Conservation (phyloP, 2,113 vertebrate species). For the Rhynchomys soricoides region DNA sequence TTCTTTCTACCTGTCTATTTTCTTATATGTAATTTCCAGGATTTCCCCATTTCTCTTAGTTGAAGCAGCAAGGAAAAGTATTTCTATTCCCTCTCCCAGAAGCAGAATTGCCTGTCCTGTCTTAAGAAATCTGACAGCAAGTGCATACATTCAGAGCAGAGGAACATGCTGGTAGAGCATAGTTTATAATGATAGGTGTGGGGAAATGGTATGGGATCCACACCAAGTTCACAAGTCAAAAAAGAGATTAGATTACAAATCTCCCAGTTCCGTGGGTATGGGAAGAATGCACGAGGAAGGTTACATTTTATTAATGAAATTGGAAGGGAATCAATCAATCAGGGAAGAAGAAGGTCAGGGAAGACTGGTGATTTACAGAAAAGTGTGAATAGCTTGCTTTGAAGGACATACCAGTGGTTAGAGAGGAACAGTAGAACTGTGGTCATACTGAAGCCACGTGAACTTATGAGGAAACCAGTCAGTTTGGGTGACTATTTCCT, state of each 20-base stretch:
- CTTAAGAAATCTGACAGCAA: not conserved
- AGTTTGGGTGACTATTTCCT: not conserved
- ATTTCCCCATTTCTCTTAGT: slow-evolving; percentile 10
- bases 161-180: not conserved
- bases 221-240: not conserved
- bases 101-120: not conserved
- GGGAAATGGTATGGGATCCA: not conserved
- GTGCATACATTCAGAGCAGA: slow-evolving; percentile 11
- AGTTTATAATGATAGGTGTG: not conserved
- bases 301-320: not conserved
- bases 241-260: slow-evolving; percentile 3
- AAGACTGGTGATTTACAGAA: not conserved
- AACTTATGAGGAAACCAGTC: not conserved
- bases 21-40: not conserved
- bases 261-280: too few relatives aligned
- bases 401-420: not conserved
- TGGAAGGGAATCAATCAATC: not conserved
- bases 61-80: not conserved
- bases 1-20: not conserved
- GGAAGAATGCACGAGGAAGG: not conserved
- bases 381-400: not conserved
- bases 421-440: not conserved
- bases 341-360: not conserved
- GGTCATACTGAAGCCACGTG: not conserved
- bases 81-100: slow-evolving; percentile 24